Base-by-base conservation (phyloP, 2,888 invertebrate species). In the Tuta absoluta region DNA sequence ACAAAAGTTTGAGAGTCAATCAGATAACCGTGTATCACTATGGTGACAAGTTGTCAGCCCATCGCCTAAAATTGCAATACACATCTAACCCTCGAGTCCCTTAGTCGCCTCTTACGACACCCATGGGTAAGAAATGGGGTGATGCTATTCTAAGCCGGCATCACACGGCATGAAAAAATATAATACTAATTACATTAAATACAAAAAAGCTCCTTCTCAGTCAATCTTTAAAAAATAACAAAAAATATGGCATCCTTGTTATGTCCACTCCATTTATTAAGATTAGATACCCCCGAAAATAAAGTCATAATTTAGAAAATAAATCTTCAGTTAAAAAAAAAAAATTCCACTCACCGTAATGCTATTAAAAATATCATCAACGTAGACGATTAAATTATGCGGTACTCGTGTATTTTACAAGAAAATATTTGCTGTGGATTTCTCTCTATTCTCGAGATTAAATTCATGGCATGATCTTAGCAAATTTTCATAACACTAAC, bases 381-480 rank as follows among this genome's bases (percentile, higher is more conserved):
- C 64, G 56, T 33, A 12, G 56, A 33, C 28, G 56, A 33, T 33
- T 28, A 33, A 33, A 56, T 56, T 33, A 56, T 56, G n/a, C 77
- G 81, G 83, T 80, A 75, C 78, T 75, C 77, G 71, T 74, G 76
- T 80, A 81, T 45, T 63, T 63, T 38, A 38, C 59, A 19, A 24
- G 63, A 61, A 56, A 48, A 81, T 83, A 82, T 80, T 85, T 81
- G 86, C 75, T 86, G 86, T 73, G 79, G 84, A 84, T 86, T 84
- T 81, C 76, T 77, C 81, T 82, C 81, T 84, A 81, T 84, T 81
- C 84, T 75, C 77, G 78, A 89, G 86, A 89, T 89, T 88, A 89
- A 89, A 87, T 88, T 87, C 84, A 82, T 80, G 81, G 78, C 77
- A 76, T 72, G 74, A 74, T 77, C 75, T 75, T 71, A 70, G 75